Conservation (phyloP, 2,113 vertebrate genomes). For the Girardinichthys multiradiatus region DNA sequence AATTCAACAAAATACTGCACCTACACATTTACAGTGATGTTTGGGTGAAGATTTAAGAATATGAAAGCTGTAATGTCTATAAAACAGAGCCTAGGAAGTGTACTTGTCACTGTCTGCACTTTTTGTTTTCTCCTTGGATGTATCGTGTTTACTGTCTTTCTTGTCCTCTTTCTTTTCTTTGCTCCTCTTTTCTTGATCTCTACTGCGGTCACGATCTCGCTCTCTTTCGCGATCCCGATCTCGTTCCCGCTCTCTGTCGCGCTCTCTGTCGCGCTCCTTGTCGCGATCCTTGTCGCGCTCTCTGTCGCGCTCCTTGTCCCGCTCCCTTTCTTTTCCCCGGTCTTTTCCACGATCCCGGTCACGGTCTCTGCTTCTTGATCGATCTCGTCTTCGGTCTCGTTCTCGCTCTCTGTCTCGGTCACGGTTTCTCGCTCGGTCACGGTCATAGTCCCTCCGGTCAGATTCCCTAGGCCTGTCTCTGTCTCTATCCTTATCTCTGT, state of each 20-base stretch:
- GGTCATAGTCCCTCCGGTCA: conserved; percentile 35
- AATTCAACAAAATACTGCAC: conserved; percentile 58
- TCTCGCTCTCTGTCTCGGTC: conserved; percentile 40
- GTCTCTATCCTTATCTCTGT: conserved; percentile 9
- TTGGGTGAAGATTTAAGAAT: conserved; percentile 15
- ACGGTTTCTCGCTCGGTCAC: conserved; percentile 52
- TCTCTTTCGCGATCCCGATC: conserved; percentile 48
- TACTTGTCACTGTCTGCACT: conserved; percentile 72
- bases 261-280: conserved; percentile 45
- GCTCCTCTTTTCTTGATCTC: conserved; percentile 81
- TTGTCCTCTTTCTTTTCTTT: conserved; percentile 83
- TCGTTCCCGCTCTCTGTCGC: conserved; percentile 65
- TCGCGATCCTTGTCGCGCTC: conserved; percentile 38
- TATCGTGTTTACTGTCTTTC: conserved; percentile 83
- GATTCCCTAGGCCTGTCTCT: conserved; percentile 32
- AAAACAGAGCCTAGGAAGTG: conserved; percentile 59
- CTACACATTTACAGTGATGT: conserved; percentile 50
- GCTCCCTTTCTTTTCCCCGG: background rate
- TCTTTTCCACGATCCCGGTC: conserved; percentile 56
- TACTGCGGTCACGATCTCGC: conserved; percentile 26
- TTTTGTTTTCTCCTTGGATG: conserved; percentile 80
- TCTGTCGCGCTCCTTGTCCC: conserved; percentile 65
- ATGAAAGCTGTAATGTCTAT: conserved; percentile 28
- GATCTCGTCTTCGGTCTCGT: conserved; percentile 25
- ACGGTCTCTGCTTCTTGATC: conserved; percentile 31